These are phyloP conservation scores for Lepidostoma basale DNA, from an alignment of 1,140 invertebrate genomes.

Conservation along the genomic window DNA sequence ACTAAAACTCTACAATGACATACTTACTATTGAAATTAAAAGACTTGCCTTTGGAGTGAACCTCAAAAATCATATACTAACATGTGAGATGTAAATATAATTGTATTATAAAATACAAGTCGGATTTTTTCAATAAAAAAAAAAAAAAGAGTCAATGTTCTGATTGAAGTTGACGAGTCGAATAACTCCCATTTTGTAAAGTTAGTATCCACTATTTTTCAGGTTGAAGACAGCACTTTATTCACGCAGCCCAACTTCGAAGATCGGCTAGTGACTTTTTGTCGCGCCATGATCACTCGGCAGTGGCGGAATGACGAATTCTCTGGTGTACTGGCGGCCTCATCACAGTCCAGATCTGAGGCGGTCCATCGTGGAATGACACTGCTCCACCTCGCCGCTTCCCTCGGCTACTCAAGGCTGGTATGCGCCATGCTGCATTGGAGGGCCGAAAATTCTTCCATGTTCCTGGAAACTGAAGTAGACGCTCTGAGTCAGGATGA, in stretches of 20 bases:
- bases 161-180: too few relatives aligned
- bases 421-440: constrained; percentile 84
- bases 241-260: constrained; percentile 77
- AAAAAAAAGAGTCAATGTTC: too few relatives aligned
- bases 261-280: constrained; percentile 81
- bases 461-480: constrained; percentile 87
- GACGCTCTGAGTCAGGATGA: constrained; percentile 88
- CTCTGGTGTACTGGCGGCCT: neutral
- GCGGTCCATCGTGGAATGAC: constrained; percentile 74
- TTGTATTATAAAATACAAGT: too few relatives aligned
- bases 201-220: too few relatives aligned
- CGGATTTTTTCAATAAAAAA: too few relatives aligned
- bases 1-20: too few relatives aligned
- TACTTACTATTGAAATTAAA: too few relatives aligned
- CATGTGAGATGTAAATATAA: too few relatives aligned
- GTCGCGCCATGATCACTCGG: constrained; percentile 71
- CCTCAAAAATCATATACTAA: too few relatives aligned
- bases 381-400: constrained; percentile 87
- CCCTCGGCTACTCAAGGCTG: constrained; percentile 81
- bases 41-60: too few relatives aligned
- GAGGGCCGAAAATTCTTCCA: constrained; percentile 85
- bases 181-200: too few relatives aligned
- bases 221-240: constrained; percentile 68
- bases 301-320: constrained; percentile 55
- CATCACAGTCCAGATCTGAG: constrained; percentile 48